Evolutionary conservation across 2,113 vertebrate genomes (phyloP), one percentile per base, ranked within the genome.

Genomic region (Oryzias celebensis): DNA sequence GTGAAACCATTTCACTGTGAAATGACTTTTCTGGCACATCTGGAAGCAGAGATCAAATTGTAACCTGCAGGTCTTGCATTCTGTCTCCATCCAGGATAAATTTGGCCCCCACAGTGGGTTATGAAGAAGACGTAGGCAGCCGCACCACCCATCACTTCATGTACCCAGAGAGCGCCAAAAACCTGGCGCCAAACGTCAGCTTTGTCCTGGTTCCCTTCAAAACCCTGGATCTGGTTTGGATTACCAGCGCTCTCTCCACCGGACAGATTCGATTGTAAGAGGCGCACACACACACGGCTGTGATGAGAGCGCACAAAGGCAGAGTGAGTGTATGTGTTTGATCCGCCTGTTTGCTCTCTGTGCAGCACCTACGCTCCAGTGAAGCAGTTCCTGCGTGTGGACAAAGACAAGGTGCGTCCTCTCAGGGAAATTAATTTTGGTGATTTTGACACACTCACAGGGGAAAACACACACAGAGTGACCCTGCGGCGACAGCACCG

Each of bases 91-190:
- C 1, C 82, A 99, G 97, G 87, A 98, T 99, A 86, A 99, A 99
- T 87, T 93, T 98, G 90, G 97, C 97, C 0, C 97, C 97, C 31
- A 99, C 97, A 0, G 92, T 97, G 78, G 97, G 97, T 76, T 99
- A 95, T 36, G 97, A 99, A 77, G 92, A 92, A 0, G 97, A 99
- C 1, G 97, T 94, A 6, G 97, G 97, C 13, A 81, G 94, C 80
- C 93, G 85, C 59, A 98, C 97, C 68, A 98, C 96, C 0, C 97
- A 99, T 77, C 97, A 99, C 85, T 99, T 98, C 92, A 99, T 99
- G 97, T 99, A 99, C 85, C 97, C 97, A 0, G 97, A 99, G 91
- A 99, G 97, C 85, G 97, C 97, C 91, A 98, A 95, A 89, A 98
- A 99, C 84, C 91, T 98, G 77, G 94, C 94, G 0, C 88, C 95